Percentiles rank a stretch among this genome's conserved stretches.
phyloP scores from a whole-genome alignment of 2,113 vertebrate genomes.

The Pygoscelis antarcticus region DNA sequence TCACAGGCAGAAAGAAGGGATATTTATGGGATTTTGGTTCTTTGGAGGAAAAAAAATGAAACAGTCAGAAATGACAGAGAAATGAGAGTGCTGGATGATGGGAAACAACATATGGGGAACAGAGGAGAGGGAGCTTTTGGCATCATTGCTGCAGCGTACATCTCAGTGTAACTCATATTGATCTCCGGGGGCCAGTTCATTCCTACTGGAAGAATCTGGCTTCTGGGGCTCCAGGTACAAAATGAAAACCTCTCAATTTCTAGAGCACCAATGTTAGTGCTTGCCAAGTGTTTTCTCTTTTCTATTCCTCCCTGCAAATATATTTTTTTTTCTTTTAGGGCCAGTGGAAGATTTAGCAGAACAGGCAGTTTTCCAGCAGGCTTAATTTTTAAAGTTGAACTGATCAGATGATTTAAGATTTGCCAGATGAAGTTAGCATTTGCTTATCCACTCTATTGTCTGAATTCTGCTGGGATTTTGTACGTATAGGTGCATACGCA shows the following conservation, averaged over 20 bases:
- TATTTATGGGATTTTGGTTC: constrained; percentile 14
- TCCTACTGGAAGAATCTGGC: constrained; percentile 16
- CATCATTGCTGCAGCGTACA: background rate
- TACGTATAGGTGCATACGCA: background rate
- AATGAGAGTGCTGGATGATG: background rate
- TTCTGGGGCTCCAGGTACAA: constrained; percentile 7
- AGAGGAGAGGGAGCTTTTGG: constrained; percentile 7
- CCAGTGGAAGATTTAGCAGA: background rate
- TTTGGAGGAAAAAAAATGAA: background rate
- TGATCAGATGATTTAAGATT: background rate
- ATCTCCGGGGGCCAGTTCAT: background rate
- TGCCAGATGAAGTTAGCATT: background rate
- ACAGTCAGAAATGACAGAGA: constrained; percentile 25
- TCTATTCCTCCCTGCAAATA: background rate
- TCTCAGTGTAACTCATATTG: background rate
- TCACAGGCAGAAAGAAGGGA: background rate
- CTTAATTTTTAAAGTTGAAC: background rate
- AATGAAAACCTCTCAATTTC: constrained; percentile 43
- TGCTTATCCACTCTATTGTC: background rate
- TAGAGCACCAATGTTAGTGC: background rate
- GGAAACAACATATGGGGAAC: constrained; percentile 20
- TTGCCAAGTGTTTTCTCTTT: constrained; percentile 1
- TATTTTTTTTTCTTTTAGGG: background rate
- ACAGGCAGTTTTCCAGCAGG: background rate
- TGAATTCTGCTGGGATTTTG: background rate